Percentiles rank a stretch among this genome's conserved stretches.
Evolutionary conservation across 2,888 invertebrate genomes (phyloP).

Genomic region (Malacosoma neustria): DNA sequence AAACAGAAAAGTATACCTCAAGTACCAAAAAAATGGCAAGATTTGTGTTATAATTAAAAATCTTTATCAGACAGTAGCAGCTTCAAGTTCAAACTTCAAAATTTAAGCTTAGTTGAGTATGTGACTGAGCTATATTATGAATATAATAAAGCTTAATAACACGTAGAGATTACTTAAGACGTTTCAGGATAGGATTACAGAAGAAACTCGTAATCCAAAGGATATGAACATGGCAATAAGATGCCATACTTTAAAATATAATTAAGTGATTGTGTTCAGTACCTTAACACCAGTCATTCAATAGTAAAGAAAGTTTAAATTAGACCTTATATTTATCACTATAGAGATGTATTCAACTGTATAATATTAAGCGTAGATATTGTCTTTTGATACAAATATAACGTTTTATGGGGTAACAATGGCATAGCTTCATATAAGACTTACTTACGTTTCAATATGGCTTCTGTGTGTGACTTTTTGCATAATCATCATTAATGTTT

Average conservation of each 20-base stretch:
- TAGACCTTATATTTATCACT: background rate
- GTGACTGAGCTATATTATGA: too few relatives aligned
- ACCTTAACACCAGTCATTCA: conserved; percentile 16
- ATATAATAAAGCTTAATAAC: too few relatives aligned
- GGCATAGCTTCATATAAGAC: conserved; percentile 54
- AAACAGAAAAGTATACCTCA: too few relatives aligned
- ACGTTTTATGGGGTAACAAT: conserved; percentile 67
- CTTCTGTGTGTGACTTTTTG: background rate
- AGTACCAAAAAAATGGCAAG: too few relatives aligned
- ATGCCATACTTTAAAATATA: conserved; percentile 62
- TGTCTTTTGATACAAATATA: conserved; percentile 64
- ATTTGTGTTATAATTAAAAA: too few relatives aligned
- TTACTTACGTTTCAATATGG: conserved; percentile 37
- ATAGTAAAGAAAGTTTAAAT: background rate
- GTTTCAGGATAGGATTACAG: background rate
- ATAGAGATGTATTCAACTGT: conserved; percentile 16
- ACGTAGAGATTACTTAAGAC: background rate
- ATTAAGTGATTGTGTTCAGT: conserved; percentile 53
- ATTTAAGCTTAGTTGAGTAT: too few relatives aligned
- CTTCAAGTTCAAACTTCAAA: too few relatives aligned
- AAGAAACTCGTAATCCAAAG: background rate
- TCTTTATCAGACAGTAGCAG: too few relatives aligned
- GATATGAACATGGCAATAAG: conserved; percentile 69
- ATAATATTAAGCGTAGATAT: conserved; percentile 24
- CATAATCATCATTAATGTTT: background rate